phyloP scores from a whole-genome alignment of 1,140 invertebrate genomes.

The Arion vulgaris region DNA sequence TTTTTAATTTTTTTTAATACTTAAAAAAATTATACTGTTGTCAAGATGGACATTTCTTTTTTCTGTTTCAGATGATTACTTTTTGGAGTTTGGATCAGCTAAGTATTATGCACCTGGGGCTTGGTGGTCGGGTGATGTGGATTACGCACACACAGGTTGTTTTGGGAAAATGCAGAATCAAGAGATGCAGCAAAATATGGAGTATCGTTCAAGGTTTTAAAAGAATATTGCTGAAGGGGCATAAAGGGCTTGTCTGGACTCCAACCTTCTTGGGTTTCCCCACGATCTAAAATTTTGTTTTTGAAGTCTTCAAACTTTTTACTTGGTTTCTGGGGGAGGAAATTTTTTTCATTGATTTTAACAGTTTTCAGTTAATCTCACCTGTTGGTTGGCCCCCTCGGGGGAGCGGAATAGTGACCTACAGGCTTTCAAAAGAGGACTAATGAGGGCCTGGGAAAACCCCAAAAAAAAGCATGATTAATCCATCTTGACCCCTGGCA shows the following conservation, averaged over 20 bases:
- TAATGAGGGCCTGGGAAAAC: too few relatives aligned
- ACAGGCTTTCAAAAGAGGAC: too few relatives aligned
- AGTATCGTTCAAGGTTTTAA: conserved; percentile 70
- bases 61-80: conserved; percentile 76
- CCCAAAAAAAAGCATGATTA: too few relatives aligned
- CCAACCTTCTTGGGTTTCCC: conserved; percentile 99
- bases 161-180: conserved; percentile 97
- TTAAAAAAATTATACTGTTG: too few relatives aligned
- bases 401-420: too few relatives aligned
- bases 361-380: too few relatives aligned
- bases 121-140: conserved; percentile 97
- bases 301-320: conserved; percentile 93
- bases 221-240: conserved; percentile 85
- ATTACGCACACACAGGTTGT: conserved; percentile 88
- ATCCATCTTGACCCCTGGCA: too few relatives aligned
- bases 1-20: too few relatives aligned
- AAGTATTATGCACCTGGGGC: conserved; percentile 96
- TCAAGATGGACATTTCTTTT: too few relatives aligned
- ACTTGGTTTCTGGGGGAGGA: conserved; percentile 87
- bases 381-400: too few relatives aligned
- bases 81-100: conserved; percentile 92
- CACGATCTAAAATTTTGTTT: conserved; percentile 80
- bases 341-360: background rate
- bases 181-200: conserved; percentile 77
- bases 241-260: conserved; percentile 93